Conservation (phyloP, 1,140 invertebrate species). For the Papilio helenus region DNA sequence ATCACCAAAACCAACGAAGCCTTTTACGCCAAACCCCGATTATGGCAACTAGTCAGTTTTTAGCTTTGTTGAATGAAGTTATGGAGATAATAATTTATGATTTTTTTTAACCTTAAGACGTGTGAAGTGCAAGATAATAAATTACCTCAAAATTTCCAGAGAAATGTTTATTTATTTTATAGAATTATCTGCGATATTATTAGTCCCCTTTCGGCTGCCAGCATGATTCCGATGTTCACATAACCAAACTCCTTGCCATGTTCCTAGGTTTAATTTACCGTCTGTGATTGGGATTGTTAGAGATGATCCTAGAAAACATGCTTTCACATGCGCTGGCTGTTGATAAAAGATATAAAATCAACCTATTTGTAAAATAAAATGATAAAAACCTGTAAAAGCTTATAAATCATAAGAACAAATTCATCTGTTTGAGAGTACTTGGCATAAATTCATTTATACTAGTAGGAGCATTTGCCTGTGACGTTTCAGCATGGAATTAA, state of each 20-base stretch:
- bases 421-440: neutral
- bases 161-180: too few species aligned
- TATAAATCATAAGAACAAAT: neutral
- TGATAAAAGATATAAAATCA: conserved; percentile 53
- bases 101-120: too few species aligned
- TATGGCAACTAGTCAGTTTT: neutral
- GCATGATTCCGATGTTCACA: conserved; percentile 98
- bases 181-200: too few species aligned
- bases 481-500: too few species aligned
- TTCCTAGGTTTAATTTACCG: conserved; percentile 96
- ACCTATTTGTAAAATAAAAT: neutral
- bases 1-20: neutral
- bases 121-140: too few species aligned
- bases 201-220: conserved; percentile 89
- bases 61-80: too few species aligned
- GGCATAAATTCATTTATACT: neutral
- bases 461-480: too few species aligned
- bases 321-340: conserved; percentile 98
- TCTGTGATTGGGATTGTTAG: conserved; percentile 98
- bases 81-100: too few species aligned
- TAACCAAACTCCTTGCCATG: conserved; percentile 99
- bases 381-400: neutral
- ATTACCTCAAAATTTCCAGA: too few species aligned
- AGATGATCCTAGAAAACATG: conserved; percentile 97
- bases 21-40: neutral